Percentiles rank a stretch among this genome's conserved stretches.
Evolutionary conservation across 2,888 invertebrate genomes (phyloP).

Genomic region (Hymenopus coronatus): DNA sequence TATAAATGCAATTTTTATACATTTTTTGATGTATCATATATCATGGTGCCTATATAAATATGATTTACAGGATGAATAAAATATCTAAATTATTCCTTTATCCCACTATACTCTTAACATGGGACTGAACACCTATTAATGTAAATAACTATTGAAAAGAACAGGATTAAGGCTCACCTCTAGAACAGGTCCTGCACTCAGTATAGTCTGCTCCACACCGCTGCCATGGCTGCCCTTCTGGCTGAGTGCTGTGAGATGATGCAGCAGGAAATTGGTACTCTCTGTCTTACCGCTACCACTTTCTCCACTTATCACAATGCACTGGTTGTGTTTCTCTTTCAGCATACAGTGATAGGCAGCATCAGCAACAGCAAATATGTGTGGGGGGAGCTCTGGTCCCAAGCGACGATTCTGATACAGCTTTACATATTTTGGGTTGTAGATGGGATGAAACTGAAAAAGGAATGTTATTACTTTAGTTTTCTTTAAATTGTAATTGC

Average conservation of each 20-base stretch:
- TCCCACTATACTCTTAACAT: too few relatives aligned
- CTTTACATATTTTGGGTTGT: constrained; percentile 96
- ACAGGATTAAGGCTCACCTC: constrained; percentile 55
- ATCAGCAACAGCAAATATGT: constrained; percentile 95
- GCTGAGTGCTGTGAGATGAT: constrained; percentile 90
- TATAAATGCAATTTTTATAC: too few relatives aligned
- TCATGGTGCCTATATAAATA: too few relatives aligned
- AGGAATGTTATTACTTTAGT: not conserved
- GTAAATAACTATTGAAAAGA: too few relatives aligned
- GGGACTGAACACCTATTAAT: too few relatives aligned
- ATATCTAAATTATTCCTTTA: too few relatives aligned
- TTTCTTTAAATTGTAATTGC: not conserved
- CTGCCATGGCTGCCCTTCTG: constrained; percentile 92
- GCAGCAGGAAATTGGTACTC: constrained; percentile 91
- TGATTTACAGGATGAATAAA: too few relatives aligned
- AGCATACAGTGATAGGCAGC: constrained; percentile 94
- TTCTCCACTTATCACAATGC: constrained; percentile 93
- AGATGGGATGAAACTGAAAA: constrained; percentile 86
- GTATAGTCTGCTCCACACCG: constrained; percentile 94
- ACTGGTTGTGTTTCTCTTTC: constrained; percentile 84
- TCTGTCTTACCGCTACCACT: constrained; percentile 97
- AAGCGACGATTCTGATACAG: constrained; percentile 89
- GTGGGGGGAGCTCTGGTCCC: constrained; percentile 89
- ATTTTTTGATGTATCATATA: too few relatives aligned
- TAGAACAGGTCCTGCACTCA: constrained; percentile 92